Conservation (phyloP, 1,140 invertebrate species). For the Oscheius sp. region DNA sequence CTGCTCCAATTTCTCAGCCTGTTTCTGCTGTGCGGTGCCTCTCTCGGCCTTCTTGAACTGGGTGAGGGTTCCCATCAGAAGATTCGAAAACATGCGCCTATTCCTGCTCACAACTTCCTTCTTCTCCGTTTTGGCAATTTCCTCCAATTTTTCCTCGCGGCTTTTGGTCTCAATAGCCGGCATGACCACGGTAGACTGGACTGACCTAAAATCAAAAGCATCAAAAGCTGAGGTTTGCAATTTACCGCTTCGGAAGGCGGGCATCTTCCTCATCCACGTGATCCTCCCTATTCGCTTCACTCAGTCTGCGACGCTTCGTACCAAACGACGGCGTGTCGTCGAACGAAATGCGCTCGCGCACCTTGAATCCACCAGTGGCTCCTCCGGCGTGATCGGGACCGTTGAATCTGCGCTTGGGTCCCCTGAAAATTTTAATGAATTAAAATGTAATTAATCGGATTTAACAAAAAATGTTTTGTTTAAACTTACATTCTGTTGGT, state of each 20-base stretch:
- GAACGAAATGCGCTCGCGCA: neutral
- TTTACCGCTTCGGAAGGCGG: neutral
- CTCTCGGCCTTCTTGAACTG: conserved; percentile 10
- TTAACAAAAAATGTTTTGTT: neutral
- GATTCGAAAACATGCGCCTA: conserved; percentile 7
- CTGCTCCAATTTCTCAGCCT: conserved; percentile 8
- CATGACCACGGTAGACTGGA: conserved; percentile 17
- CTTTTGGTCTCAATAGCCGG: conserved; percentile 24
- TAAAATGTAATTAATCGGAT: neutral
- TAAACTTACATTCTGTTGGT: neutral
- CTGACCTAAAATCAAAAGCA: neutral
- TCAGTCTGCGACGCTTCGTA: too few relatives aligned
- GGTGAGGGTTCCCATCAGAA: conserved; percentile 12
- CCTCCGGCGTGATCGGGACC: neutral
- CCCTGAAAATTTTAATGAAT: neutral
- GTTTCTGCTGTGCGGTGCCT: neutral
- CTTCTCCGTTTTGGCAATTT: conserved; percentile 13
- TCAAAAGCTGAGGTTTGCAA: neutral
- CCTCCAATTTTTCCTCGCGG: conserved; percentile 9
- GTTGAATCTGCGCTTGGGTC: neutral
- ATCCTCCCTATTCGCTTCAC: neutral
- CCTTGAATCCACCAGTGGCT: neutral
- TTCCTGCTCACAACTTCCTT: conserved; percentile 23
- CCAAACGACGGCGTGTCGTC: neutral
- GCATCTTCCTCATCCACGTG: neutral